Conservation (phyloP, 1,140 invertebrate species). For the Habropoda laboriosa region DNA sequence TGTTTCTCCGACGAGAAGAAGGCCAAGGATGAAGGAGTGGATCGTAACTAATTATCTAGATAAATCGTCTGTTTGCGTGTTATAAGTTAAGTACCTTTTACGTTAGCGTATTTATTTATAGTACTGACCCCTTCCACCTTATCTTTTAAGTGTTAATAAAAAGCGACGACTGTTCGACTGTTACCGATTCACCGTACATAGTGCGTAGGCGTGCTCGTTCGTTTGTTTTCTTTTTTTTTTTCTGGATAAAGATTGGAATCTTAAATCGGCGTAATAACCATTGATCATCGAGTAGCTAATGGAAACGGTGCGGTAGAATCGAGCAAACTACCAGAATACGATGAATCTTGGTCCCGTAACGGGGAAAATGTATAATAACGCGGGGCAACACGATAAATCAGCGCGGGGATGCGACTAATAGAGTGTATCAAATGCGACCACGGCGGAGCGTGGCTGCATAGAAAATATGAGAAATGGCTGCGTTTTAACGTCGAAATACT, state of each 20-base stretch:
- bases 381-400: constrained; percentile 75
- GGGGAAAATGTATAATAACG: constrained; percentile 66
- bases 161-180: not conserved
- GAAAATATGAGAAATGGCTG: constrained; percentile 76
- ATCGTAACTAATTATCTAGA: constrained; percentile 1
- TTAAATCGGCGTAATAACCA: constrained; percentile 47
- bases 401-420: constrained; percentile 75
- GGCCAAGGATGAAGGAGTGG: not conserved
- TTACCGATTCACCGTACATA: not conserved
- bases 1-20: not conserved
- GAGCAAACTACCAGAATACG: constrained; percentile 32
- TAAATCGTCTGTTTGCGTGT: not conserved
- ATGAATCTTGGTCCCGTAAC: constrained; percentile 41
- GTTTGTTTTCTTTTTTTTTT: not conserved
- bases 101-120: constrained; percentile 23
- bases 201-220: too few relatives aligned
- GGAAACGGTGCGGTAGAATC: constrained; percentile 37
- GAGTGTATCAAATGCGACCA: constrained; percentile 78
- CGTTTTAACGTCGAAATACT: constrained; percentile 79
- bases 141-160: not conserved
- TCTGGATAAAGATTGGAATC: constrained; percentile 30
- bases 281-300: constrained; percentile 56
- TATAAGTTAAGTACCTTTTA: not conserved
- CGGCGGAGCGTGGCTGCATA: constrained; percentile 71
- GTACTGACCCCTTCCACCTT: not conserved